phyloP scores from a whole-genome alignment of 1,140 invertebrate species.

The Hyles vespertilio region DNA sequence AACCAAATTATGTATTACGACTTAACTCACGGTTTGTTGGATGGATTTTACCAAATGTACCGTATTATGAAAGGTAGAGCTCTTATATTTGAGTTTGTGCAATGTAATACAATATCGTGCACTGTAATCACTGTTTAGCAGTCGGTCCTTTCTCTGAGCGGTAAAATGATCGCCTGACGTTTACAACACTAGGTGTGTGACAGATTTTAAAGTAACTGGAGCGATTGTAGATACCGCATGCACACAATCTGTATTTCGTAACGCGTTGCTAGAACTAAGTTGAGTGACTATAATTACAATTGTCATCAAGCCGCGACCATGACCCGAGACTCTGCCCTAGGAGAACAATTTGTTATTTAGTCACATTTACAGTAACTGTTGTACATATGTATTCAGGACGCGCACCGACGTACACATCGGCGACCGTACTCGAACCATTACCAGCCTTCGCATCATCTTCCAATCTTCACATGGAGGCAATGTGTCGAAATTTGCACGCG shows the following conservation, averaged over 20 bases:
- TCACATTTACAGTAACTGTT: conserved; percentile 2
- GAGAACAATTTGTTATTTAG: conserved; percentile 15
- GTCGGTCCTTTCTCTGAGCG: conserved; percentile 25
- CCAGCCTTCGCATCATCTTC: neutral
- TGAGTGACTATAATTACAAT: conserved; percentile 2
- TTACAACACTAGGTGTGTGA: conserved; percentile 24
- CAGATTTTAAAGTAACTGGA: conserved; percentile 13
- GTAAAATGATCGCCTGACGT: conserved; percentile 24
- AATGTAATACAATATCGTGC: conserved; percentile 31
- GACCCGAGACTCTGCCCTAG: neutral
- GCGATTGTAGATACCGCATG: neutral
- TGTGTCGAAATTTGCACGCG: conserved; percentile 1
- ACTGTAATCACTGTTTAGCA: conserved; percentile 22
- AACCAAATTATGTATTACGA: too few species aligned
- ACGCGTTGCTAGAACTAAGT: neutral
- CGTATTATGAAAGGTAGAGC: conserved; percentile 20
- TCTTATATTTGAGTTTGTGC: conserved; percentile 23
- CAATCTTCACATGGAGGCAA: neutral
- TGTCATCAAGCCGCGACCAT: conserved; percentile 5
- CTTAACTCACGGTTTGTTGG: too few species aligned
- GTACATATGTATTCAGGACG: conserved; percentile 43
- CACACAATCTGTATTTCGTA: conserved; percentile 1
- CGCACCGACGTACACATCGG: conserved; percentile 7
- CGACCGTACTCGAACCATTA: neutral
- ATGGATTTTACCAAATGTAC: conserved; percentile 10